Percentiles rank a stretch among this genome's conserved stretches.
phyloP scores from a whole-genome alignment of 2,888 invertebrate species.

The Hermodice carunculata region DNA sequence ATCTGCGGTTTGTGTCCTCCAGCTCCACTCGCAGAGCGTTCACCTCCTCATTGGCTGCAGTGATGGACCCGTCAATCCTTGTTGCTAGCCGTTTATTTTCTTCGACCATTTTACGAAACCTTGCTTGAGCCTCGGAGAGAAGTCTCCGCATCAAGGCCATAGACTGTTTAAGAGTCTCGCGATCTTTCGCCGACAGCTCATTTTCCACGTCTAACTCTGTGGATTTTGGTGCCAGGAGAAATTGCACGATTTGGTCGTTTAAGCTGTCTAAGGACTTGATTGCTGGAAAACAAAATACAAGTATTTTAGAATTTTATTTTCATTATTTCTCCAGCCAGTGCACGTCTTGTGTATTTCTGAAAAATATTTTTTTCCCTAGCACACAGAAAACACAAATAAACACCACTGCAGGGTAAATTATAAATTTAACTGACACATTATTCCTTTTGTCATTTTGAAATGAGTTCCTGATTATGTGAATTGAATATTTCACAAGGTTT shows the following conservation, averaged over 20 bases:
- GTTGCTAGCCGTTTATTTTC: conserved; percentile 77
- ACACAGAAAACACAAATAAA: too few relatives aligned
- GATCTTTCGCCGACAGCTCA: conserved; percentile 58
- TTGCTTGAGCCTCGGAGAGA: conserved; percentile 84
- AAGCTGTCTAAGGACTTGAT: conserved; percentile 71
- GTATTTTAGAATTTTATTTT: too few relatives aligned
- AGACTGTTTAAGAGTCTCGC: conserved; percentile 79
- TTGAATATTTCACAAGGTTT: too few relatives aligned
- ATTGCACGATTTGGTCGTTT: conserved; percentile 71
- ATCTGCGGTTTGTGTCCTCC: conserved; percentile 72
- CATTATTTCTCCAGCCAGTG: too few relatives aligned
- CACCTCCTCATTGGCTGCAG: conserved; percentile 72
- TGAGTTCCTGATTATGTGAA: too few relatives aligned
- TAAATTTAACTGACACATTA: too few relatives aligned
- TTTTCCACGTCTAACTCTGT: conserved; percentile 46
- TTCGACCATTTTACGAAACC: conserved; percentile 74
- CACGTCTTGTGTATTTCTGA: too few relatives aligned
- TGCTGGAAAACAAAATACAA: conserved; percentile 67
- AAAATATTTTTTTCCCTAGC: too few relatives aligned
- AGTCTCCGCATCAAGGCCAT: conserved; percentile 90
- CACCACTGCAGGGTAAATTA: too few relatives aligned
- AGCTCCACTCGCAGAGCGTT: conserved; percentile 72
- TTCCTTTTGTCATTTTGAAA: too few relatives aligned
- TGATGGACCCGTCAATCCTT: conserved; percentile 70
- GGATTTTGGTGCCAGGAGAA: conserved; percentile 65